phyloP scores from a whole-genome alignment of 2,113 vertebrate species.

The Pithys albifrons region DNA sequence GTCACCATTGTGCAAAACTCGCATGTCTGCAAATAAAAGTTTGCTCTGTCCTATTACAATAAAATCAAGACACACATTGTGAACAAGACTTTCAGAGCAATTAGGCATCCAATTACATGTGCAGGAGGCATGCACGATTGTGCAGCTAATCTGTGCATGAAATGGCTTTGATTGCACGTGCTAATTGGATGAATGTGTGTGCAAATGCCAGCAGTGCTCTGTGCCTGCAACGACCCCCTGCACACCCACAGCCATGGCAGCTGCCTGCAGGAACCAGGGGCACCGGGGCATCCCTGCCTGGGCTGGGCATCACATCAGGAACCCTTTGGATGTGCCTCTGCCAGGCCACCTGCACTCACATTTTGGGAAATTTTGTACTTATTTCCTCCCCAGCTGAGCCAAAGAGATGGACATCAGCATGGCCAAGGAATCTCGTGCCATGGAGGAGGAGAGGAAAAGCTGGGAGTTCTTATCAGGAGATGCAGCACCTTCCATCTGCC shows the following conservation, averaged over 20 bases:
- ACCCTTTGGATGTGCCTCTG: neutral
- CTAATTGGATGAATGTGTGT: constrained; percentile 69
- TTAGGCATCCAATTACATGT: constrained; percentile 52
- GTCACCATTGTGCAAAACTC: neutral
- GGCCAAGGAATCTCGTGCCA: neutral
- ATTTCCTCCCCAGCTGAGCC: neutral
- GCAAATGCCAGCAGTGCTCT: constrained; percentile 61
- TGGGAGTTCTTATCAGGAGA: neutral
- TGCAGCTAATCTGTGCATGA: constrained; percentile 68
- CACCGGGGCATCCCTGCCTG: constrained; percentile 2
- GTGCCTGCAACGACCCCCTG: constrained; percentile 51
- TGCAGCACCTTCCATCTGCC: neutral
- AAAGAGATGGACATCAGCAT: neutral
- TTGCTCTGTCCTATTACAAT: neutral
- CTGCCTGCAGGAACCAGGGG: constrained; percentile 26
- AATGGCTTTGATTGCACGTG: constrained; percentile 56
- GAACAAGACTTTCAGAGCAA: constrained; percentile 43
- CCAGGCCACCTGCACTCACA: neutral
- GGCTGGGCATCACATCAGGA: neutral
- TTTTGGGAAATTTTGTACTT: neutral
- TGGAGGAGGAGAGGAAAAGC: neutral
- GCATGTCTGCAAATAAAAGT: neutral
- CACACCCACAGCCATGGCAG: constrained; percentile 34
- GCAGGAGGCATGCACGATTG: constrained; percentile 58
- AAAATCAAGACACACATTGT: constrained; percentile 36